Percentiles rank a stretch among this genome's conserved stretches.
These are phyloP conservation scores for Siniperca chuatsi DNA, from an alignment of 2,113 vertebrate genomes.

Conservation along the genomic window DNA sequence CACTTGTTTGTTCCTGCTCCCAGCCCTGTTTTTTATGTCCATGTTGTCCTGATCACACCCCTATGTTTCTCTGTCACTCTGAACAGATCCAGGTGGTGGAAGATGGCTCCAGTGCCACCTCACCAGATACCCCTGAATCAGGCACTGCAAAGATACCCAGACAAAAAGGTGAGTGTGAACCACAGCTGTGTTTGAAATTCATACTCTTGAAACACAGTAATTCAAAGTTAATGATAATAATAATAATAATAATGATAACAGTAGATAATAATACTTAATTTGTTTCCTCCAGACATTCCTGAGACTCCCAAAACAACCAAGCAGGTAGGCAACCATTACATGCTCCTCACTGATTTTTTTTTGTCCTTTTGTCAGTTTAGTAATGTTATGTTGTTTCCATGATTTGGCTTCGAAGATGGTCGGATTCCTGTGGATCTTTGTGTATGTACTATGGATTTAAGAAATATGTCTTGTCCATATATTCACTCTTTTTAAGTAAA, in stretches of 20 bases:
- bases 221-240: background rate
- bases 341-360: background rate
- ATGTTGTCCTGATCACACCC: background rate
- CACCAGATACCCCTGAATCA: conserved; percentile 76
- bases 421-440: conserved; percentile 1
- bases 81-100: conserved; percentile 78
- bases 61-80: background rate
- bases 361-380: background rate
- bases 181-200: accelerated
- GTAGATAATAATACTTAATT: background rate
- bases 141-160: conserved; percentile 49
- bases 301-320: conserved; percentile 77
- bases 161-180: conserved; percentile 66
- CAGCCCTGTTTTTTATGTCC: background rate
- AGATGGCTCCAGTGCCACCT: conserved; percentile 64
- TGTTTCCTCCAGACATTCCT: conserved; percentile 64
- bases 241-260: background rate
- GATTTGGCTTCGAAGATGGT: background rate
- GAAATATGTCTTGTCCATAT: background rate
- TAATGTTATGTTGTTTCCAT: background rate
- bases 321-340: conserved; percentile 60
- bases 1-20: background rate
- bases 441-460: background rate
- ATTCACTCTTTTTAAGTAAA: background rate
- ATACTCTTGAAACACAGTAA: background rate